Conservation (phyloP, 2,113 vertebrate species). For the Oncorhynchus gorbuscha region DNA sequence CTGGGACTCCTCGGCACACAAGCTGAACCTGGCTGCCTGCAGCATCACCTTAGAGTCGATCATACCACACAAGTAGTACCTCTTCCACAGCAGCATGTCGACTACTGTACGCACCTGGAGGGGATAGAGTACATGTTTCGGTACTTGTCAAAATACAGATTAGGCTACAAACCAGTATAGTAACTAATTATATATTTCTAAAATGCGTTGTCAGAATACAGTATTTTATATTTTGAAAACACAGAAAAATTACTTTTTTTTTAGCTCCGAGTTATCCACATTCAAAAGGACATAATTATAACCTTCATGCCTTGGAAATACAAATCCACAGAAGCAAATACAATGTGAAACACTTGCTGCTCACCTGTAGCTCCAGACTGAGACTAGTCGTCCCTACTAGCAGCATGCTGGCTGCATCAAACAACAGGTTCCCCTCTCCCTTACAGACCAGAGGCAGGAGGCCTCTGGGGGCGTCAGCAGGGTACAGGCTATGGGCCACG, state of each 20-base stretch:
- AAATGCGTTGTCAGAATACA: background rate
- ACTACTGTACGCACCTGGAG: constrained; percentile 85
- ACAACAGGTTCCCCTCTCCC: constrained; percentile 88
- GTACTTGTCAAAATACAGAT: no score
- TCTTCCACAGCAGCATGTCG: constrained; percentile 92
- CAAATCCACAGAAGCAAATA: background rate
- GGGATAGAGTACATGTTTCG: background rate
- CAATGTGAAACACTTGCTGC: constrained; percentile 41
- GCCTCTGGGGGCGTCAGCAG: constrained; percentile 82
- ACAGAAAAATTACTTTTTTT: background rate
- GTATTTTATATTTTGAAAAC: background rate
- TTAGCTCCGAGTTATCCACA: background rate
- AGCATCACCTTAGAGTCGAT: constrained; percentile 98
- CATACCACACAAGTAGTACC: constrained; percentile 93
- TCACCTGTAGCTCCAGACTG: constrained; percentile 92
- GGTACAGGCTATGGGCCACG: constrained; percentile 83
- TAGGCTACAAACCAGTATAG: no score
- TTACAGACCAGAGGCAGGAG: constrained; percentile 86
- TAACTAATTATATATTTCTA: no score
- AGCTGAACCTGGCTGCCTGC: constrained; percentile 89
- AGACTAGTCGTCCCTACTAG: constrained; percentile 82
- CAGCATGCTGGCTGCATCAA: constrained; percentile 87
- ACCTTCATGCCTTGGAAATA: background rate
- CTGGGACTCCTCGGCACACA: constrained; percentile 88
- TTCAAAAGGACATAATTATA: background rate